A percentile compares a stretch with the other conserved stretches of the same genome.
These are phyloP conservation scores for Bombylius discolor DNA, from an alignment of 2,888 invertebrate species.

Conservation along the genomic window DNA sequence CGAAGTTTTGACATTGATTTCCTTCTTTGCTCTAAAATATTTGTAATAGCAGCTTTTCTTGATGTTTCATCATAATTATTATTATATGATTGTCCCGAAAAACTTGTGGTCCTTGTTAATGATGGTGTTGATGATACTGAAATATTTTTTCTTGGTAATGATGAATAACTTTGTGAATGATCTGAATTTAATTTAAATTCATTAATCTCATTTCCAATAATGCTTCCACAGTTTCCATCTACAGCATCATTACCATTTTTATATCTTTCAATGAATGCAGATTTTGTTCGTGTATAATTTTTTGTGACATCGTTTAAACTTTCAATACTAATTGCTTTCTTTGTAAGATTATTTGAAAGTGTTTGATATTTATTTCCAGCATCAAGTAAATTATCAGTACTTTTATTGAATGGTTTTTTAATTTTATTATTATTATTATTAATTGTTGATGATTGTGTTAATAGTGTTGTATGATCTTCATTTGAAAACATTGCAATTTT, in stretches of 20 bases:
- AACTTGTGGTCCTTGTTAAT: slow-evolving; percentile 33
- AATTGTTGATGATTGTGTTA: neutral
- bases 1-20: slow-evolving; percentile 72
- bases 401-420: slow-evolving; percentile 30
- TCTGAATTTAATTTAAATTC: slow-evolving; percentile 19
- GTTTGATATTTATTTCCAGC: slow-evolving; percentile 13
- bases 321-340: slow-evolving; percentile 44
- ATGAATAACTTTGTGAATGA: slow-evolving; percentile 23
- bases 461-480: slow-evolving; percentile 23
- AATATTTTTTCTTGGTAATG: slow-evolving; percentile 20
- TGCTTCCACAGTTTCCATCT: neutral
- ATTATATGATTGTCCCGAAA: slow-evolving; percentile 29
- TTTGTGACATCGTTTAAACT: slow-evolving; percentile 35
- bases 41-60: slow-evolving; percentile 55
- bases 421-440: too few relatives aligned
- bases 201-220: neutral
- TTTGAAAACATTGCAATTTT: slow-evolving; percentile 79
- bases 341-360: slow-evolving; percentile 34
- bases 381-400: slow-evolving; percentile 34
- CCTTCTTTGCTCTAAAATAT: slow-evolving; percentile 66
- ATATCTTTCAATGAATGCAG: slow-evolving; percentile 6
- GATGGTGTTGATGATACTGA: slow-evolving; percentile 15
- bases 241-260: neutral
- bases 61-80: slow-evolving; percentile 27
- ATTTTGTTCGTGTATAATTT: slow-evolving; percentile 19